Evolutionary conservation across 2,113 vertebrate genomes (phyloP).

Genomic region (Pluvialis apricaria): DNA sequence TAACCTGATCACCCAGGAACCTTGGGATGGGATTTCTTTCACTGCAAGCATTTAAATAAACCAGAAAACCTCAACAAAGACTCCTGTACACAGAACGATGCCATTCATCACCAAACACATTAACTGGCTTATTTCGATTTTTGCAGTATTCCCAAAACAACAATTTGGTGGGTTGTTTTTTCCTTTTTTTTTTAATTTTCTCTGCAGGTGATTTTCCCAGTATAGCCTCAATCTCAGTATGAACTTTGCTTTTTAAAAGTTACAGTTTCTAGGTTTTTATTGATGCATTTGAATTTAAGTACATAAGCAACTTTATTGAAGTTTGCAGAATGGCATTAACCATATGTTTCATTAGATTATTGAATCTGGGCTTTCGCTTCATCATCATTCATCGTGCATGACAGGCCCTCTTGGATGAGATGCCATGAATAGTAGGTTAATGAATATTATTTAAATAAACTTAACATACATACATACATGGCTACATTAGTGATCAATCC

Average conservation of each 20-base stretch:
- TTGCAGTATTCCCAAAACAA: not conserved
- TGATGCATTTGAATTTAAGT: not conserved
- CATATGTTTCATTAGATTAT: not conserved
- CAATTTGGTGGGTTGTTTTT: not conserved
- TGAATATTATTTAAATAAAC: not conserved
- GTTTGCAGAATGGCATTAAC: not conserved
- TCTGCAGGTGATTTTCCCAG: not conserved
- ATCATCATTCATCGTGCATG: not conserved
- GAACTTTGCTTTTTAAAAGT: not conserved
- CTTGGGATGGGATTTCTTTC: not conserved
- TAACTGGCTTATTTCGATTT: constrained; percentile 15
- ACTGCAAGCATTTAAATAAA: not conserved
- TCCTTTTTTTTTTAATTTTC: not conserved
- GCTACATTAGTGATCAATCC: not conserved
- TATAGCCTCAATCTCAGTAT: not conserved
- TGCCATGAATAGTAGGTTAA: not conserved
- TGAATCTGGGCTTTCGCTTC: not conserved
- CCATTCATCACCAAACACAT: not conserved
- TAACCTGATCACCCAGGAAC: not conserved
- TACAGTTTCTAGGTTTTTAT: not conserved
- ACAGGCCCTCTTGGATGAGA: not conserved
- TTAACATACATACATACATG: rapidly evolving
- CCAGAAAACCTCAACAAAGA: constrained; percentile 10
- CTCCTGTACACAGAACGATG: not conserved
- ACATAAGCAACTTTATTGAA: not conserved